Evolutionary conservation across 2,888 invertebrate genomes (phyloP), one percentile per base, ranked within the genome.

Genomic region (Meliscaeva auricollis): DNA sequence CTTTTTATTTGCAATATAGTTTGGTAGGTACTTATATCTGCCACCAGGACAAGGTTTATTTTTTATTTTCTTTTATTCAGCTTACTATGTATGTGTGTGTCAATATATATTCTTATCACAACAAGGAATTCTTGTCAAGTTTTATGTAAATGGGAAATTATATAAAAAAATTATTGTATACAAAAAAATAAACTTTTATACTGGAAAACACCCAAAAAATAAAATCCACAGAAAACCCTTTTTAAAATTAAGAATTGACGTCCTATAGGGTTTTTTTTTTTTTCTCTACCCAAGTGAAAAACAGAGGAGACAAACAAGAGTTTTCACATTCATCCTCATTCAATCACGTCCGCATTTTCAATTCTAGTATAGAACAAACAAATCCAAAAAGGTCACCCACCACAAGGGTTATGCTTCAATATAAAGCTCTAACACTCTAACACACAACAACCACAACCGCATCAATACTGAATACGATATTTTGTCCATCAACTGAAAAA

Each of bases 301-400:
- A n/a, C n/a, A n/a, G 20, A 35, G 13, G 13, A 58, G 20, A 3
- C 13, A 20, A 38, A 58, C 35, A 58, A 38, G 38, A 58, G 4
- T 30, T 15, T 30, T 54, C 11, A 0, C 17, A 7, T n/a, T 15
- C 5, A 8, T 38, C 20, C 20, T 22, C 22, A 35, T 50, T 15
- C 20, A 66, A 50, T 50, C 66, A 48, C 66, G 66, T 66, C 35
- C 50, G 35, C n/a, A 66, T 50, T 50, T 66, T 50, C 50, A 50
- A 50, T 32, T 66, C 17, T 17, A 56, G 0, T 9, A 13, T 20
- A 48, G 48, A 66, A 38, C 66, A 66, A 50, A 66, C 50, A 66
- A 50, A 38, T 35, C 48, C 44, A 32, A 48, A 66, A 66, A 66
- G 50, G 66, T 48, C 50, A 35, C 30, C 38, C 50, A 35, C 20